Conservation (phyloP, 1,140 invertebrate species). For the Arctopsyche grandis region DNA sequence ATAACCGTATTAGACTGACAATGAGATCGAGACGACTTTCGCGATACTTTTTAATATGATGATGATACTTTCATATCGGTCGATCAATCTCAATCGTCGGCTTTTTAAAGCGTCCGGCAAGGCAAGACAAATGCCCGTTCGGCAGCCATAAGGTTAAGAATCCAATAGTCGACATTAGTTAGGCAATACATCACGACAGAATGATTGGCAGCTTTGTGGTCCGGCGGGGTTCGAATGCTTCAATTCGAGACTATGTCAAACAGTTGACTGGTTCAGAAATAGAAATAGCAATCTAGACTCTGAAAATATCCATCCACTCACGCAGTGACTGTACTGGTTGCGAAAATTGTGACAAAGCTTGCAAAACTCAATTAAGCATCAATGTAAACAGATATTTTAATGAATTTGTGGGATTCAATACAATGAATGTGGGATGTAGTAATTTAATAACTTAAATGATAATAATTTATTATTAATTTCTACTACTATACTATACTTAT, state of each 20-base stretch:
- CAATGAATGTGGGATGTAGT: no score
- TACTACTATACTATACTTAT: no score
- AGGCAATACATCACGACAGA: constrained; percentile 40
- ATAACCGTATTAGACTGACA: constrained; percentile 7
- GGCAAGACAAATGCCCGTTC: constrained; percentile 45
- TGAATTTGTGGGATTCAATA: no score
- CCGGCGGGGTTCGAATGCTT: constrained; percentile 23
- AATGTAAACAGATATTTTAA: not conserved
- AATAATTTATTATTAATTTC: no score
- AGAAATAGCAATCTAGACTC: constrained; percentile 4
- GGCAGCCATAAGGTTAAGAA: constrained; percentile 50
- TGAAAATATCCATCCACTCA: not conserved
- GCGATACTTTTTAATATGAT: not conserved
- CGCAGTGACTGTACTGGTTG: not conserved
- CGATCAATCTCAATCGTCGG: constrained; percentile 30
- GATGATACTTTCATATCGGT: not conserved
- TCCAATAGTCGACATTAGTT: constrained; percentile 33
- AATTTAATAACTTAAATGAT: no score
- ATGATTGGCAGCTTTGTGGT: constrained; percentile 40
- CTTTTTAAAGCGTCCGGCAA: constrained; percentile 21
- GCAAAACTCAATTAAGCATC: not conserved
- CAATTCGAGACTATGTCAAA: constrained; percentile 28
- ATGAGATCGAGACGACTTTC: not conserved
- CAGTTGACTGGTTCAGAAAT: not conserved
- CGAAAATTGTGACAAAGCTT: not conserved